These are phyloP conservation scores for Lepisosteus osseus DNA, from an alignment of 2,113 vertebrate genomes.

Conservation along the genomic window DNA sequence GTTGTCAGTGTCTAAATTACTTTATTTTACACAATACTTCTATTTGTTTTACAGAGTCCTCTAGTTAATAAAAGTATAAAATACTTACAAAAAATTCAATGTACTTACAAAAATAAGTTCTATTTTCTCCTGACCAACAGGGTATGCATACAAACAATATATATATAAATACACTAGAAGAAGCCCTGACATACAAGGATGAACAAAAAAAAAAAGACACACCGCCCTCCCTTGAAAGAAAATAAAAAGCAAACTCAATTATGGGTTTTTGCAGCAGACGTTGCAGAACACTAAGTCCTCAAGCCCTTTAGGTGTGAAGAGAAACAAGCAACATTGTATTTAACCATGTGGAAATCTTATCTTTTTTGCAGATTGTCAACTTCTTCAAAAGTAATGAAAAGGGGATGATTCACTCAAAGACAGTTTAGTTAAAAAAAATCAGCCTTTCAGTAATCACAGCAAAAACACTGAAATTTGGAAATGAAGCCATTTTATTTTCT, in stretches of 20 bases:
- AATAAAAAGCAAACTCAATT: neutral
- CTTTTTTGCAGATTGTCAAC: no score
- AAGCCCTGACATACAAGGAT: conserved; percentile 28
- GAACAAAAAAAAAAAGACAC: conserved; percentile 13
- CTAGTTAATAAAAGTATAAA: conserved; percentile 73
- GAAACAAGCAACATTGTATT: no score
- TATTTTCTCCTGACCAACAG: conserved; percentile 62
- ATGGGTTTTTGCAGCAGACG: no score
- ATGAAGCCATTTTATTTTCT: no score
- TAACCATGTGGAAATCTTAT: no score
- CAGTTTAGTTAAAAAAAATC: no score
- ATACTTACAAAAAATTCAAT: conserved; percentile 73
- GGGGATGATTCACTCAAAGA: no score
- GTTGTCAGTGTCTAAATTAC: conserved; percentile 60
- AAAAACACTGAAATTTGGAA: no score
- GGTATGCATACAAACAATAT: conserved; percentile 67
- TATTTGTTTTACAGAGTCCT: conserved; percentile 67
- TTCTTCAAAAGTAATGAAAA: no score
- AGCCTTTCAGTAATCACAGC: no score
- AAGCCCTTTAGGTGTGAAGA: no score
- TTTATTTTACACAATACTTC: conserved; percentile 75
- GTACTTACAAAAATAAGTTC: conserved; percentile 77
- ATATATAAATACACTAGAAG: conserved; percentile 58
- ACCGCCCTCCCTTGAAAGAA: neutral
- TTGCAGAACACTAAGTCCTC: no score